A percentile compares a stretch with the other conserved stretches of the same genome.
Conservation (phyloP, 2,113 vertebrate genomes). For the Mobula birostris region DNA sequence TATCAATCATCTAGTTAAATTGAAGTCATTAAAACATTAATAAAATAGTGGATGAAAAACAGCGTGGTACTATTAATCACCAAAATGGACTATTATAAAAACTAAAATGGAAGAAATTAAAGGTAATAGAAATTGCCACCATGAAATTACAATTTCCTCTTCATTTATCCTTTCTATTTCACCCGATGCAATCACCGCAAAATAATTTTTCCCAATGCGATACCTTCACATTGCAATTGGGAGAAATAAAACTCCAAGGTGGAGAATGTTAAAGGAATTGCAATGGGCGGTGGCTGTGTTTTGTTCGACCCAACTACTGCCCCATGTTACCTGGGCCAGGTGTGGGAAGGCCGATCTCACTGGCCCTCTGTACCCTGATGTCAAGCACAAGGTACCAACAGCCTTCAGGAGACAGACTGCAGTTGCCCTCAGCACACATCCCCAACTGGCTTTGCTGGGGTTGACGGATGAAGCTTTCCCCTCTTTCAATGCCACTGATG, state of each 20-base stretch:
- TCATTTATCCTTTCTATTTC: slow-evolving; percentile 24
- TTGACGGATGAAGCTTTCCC: no score
- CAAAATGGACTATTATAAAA: not conserved
- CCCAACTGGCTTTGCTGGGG: no score
- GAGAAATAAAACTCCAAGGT: not conserved
- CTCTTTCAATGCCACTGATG: no score
- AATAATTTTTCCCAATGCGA: slow-evolving; percentile 2
- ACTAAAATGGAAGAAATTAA: slow-evolving; percentile 18
- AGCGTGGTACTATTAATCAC: slow-evolving; percentile 23
- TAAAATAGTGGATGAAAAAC: slow-evolving; percentile 32
- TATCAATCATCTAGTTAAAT: slow-evolving; percentile 18
- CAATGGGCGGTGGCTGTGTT: not conserved
- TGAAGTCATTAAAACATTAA: slow-evolving; percentile 33
- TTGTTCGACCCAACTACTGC: no score
- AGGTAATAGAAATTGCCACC: slow-evolving; percentile 23
- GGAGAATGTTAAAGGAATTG: not conserved
- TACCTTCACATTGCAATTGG: not conserved
- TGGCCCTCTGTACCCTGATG: no score
- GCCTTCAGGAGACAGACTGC: no score
- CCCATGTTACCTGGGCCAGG: no score
- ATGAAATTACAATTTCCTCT: slow-evolving; percentile 26
- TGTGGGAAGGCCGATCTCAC: no score
- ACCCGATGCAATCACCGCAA: not conserved
- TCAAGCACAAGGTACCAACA: no score
- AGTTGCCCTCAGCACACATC: no score